Percentiles rank a stretch among this genome's conserved stretches.
Conservation (phyloP, 2,113 vertebrate genomes). For the Stigmatopora argus region DNA sequence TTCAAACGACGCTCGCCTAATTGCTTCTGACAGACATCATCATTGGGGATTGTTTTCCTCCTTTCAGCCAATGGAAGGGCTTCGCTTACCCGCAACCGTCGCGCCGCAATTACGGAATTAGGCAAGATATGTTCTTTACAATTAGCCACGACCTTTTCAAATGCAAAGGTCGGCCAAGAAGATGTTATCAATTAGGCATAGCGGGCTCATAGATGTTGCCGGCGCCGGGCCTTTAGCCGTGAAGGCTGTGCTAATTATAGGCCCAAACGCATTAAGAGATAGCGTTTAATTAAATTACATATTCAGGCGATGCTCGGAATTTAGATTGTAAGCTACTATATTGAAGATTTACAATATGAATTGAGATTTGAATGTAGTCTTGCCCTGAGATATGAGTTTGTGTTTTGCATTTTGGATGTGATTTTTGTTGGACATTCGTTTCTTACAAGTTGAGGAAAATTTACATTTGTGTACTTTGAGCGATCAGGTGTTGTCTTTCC, state of each 20-base stretch:
- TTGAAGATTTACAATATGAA: background rate
- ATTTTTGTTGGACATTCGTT: too few species aligned
- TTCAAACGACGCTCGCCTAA: conserved; percentile 57
- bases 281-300: conserved; percentile 16
- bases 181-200: conserved; percentile 68
- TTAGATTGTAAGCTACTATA: background rate
- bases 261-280: conserved; percentile 6
- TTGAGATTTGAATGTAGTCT: background rate
- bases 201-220: conserved; percentile 51
- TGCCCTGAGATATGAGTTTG: too few species aligned
- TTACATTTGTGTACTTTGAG: too few species aligned
- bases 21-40: conserved; percentile 69
- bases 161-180: conserved; percentile 66
- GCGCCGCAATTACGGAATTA: conserved; percentile 64
- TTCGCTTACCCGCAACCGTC: conserved; percentile 28
- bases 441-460: too few species aligned
- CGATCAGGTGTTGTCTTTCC: too few species aligned
- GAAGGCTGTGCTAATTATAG: conserved; percentile 53
- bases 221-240: conserved; percentile 49
- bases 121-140: conserved; percentile 60
- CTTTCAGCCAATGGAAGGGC: conserved; percentile 52
- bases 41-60: conserved; percentile 58
- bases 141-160: conserved; percentile 63
- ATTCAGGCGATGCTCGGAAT: conserved; percentile 5
- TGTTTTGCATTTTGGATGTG: too few species aligned